A percentile compares a stretch with the other conserved stretches of the same genome.
Conservation (phyloP, 2,797 vertebrate genomes). For the Cebuella pygmaea region DNA sequence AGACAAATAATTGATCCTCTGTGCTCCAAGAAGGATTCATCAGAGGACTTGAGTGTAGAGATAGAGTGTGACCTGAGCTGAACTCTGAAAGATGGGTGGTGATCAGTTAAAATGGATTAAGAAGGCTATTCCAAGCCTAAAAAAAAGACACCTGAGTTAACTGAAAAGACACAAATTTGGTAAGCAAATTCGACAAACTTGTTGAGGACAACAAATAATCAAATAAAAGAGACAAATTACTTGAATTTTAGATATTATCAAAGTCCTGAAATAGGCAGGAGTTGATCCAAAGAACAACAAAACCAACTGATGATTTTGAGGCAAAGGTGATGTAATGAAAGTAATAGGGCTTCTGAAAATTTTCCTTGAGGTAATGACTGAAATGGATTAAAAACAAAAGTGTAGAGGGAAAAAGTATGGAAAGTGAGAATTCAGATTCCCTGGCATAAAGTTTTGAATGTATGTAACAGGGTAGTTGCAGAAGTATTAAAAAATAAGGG, state of each 20-base stretch:
- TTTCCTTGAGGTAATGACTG: background rate
- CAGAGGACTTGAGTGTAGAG: background rate
- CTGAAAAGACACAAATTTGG: background rate
- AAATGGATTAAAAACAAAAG: constrained; percentile 22
- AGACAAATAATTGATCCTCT: background rate
- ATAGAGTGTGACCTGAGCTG: background rate
- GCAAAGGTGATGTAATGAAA: background rate
- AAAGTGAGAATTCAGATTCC: background rate
- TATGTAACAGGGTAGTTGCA: background rate
- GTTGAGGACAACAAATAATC: background rate
- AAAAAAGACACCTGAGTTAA: background rate
- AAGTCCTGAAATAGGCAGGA: background rate
- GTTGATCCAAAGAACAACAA: background rate
- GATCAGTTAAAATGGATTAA: background rate
- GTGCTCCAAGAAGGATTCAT: background rate
- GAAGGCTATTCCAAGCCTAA: background rate
- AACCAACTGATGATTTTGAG: background rate
- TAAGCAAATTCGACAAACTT: background rate
- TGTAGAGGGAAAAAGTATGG: background rate
- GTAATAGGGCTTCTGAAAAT: background rate
- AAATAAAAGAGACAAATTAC: background rate
- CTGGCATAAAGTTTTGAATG: background rate
- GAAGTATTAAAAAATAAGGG: background rate
- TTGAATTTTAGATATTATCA: background rate
- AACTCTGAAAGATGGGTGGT: background rate